Evolutionary conservation across 2,888 invertebrate species (phyloP).

Genomic region (Galerucella nymphaeae): DNA sequence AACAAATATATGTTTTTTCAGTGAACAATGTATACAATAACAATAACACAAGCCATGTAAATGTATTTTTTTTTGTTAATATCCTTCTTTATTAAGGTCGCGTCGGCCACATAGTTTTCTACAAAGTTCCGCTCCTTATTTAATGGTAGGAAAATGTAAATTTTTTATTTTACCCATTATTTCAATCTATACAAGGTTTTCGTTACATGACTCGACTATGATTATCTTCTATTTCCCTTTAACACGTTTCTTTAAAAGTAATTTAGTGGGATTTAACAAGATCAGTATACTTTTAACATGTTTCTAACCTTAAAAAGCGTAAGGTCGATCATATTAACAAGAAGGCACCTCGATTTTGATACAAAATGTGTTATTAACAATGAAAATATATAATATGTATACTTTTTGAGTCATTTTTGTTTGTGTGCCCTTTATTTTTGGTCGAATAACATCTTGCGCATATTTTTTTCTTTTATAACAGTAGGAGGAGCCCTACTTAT

Average conservation of each 20-base stretch:
- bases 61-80: no score
- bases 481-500: no score
- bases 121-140: background rate
- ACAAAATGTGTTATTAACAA: no score
- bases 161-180: background rate
- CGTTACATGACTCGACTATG: background rate
- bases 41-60: no score
- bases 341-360: background rate
- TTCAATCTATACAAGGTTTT: background rate
- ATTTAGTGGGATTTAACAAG: background rate
- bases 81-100: background rate
- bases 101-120: background rate
- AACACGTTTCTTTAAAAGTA: background rate
- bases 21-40: no score
- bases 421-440: no score
- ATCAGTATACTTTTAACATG: background rate
- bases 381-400: no score
- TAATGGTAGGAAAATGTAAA: background rate
- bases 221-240: background rate
- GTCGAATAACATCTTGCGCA: no score
- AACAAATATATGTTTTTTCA: no score
- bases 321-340: background rate
- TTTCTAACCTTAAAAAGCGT: background rate
- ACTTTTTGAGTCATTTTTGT: no score
- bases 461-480: no score